These are phyloP conservation scores for Drosophila leontia DNA, from an alignment of 1,140 invertebrate genomes.

Conservation along the genomic window DNA sequence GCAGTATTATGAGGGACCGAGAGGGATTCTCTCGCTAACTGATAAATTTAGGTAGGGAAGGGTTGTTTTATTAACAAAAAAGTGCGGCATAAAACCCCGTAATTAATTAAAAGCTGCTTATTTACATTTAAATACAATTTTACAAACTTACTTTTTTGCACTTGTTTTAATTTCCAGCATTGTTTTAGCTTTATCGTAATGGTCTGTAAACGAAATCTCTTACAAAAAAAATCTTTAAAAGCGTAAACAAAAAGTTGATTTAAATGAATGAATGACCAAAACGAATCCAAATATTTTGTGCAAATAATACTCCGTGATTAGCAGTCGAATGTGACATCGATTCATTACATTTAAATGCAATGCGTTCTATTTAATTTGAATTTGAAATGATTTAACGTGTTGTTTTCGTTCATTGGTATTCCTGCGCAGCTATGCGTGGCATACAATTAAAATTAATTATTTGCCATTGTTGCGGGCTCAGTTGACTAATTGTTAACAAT, in stretches of 20 bases:
- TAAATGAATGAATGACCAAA: not conserved
- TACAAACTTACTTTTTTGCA: not conserved
- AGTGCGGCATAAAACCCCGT: not conserved
- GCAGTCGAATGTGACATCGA: conserved; percentile 32
- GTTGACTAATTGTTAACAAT: conserved; percentile 79
- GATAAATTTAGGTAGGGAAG: no score
- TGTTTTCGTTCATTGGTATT: conserved; percentile 33
- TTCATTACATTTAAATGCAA: conserved; percentile 29
- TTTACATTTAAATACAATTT: conserved; percentile 8
- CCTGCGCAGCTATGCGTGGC: conserved; percentile 42
- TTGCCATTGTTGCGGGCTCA: conserved; percentile 63
- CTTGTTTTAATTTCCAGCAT: not conserved
- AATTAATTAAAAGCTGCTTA: conserved; percentile 18
- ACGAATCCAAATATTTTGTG: not conserved
- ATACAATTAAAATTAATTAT: conserved; percentile 70
- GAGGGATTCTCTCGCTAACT: not conserved
- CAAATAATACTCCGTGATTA: conserved; percentile 19
- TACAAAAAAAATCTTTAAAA: not conserved
- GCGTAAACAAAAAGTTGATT: conserved; percentile 4
- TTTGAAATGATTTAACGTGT: conserved; percentile 35
- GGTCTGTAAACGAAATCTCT: not conserved
- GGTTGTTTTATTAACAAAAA: not conserved
- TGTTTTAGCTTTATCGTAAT: not conserved
- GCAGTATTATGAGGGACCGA: not conserved
- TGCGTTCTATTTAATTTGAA: conserved; percentile 44